Evolutionary conservation across 1,140 invertebrate genomes (phyloP).

Genomic region (Zaprionus ghesquierei): DNA sequence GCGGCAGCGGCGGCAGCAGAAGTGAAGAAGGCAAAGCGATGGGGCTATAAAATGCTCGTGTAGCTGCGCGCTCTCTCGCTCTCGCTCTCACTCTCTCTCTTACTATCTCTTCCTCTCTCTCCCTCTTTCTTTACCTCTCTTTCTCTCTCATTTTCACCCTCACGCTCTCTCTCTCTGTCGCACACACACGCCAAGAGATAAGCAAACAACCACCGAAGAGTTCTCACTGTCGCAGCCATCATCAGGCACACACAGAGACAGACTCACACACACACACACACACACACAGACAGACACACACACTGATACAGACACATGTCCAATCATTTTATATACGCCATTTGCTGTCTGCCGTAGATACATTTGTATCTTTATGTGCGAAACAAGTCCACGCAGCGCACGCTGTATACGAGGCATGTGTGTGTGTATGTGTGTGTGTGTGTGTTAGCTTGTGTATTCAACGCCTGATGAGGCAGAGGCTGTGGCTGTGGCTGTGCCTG

Average conservation of each 20-base stretch:
- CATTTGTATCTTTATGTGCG: constrained; percentile 80
- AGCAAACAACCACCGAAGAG: constrained; percentile 63
- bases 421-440: constrained; percentile 16
- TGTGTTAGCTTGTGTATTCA: background rate
- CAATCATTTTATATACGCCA: constrained; percentile 81
- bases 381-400: constrained; percentile 62
- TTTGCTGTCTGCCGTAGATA: constrained; percentile 78
- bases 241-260: constrained; percentile 1
- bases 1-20: constrained; percentile 9
- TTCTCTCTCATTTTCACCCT: constrained; percentile 20
- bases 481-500: too few relatives aligned
- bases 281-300: constrained; percentile 46
- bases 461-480: constrained; percentile 18
- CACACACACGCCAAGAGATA: constrained; percentile 9
- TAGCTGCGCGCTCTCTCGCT: constrained; percentile 37
- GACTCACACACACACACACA: constrained; percentile 23
- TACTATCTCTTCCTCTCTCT: constrained; percentile 3
- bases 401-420: background rate
- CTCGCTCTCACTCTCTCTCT: background rate
- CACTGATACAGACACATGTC: constrained; percentile 60
- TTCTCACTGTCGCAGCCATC: constrained; percentile 24
- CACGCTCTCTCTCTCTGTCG: background rate
- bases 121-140: constrained; percentile 3
- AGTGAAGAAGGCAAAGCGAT: constrained; percentile 41
- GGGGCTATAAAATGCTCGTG: constrained; percentile 63